These are phyloP conservation scores for Eupithecia pulchellata DNA, from an alignment of 2,888 invertebrate genomes.

Conservation along the genomic window DNA sequence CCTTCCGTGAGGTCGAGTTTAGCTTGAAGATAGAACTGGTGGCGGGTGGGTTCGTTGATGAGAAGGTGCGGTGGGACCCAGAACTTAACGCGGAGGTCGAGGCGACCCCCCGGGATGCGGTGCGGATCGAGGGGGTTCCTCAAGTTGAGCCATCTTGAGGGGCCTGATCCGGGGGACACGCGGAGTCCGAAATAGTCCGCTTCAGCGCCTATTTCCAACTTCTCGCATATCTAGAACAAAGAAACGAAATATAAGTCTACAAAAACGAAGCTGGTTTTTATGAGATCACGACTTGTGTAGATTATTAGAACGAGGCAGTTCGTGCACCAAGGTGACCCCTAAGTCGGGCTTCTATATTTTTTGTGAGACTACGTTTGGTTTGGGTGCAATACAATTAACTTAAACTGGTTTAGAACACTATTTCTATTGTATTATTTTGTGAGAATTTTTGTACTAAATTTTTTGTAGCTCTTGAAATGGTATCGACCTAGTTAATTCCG, in stretches of 20 bases:
- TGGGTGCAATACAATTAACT: neutral
- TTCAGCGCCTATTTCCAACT: constrained; percentile 92
- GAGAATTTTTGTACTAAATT: neutral
- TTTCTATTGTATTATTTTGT: neutral
- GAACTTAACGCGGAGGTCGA: constrained; percentile 93
- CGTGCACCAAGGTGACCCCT: neutral
- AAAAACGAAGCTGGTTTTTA: neutral
- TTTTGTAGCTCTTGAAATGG: too few relatives aligned
- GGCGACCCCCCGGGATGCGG: constrained; percentile 87
- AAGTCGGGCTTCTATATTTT: neutral
- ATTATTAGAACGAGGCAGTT: neutral
- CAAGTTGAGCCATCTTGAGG: constrained; percentile 94
- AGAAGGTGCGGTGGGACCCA: constrained; percentile 96
- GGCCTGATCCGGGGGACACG: constrained; percentile 84
- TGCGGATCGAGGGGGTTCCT: constrained; percentile 92
- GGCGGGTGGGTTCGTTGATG: constrained; percentile 93
- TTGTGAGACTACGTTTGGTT: neutral
- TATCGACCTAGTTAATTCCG: neutral
- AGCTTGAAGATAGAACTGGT: constrained; percentile 94
- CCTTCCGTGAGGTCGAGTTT: constrained; percentile 91
- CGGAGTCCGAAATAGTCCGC: constrained; percentile 96
- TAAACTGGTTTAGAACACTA: neutral
- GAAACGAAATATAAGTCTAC: constrained; percentile 16
- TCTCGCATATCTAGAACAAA: constrained; percentile 91
- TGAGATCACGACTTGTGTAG: constrained; percentile 4